Evolutionary conservation across 2,888 invertebrate genomes (phyloP).

Genomic region (Drosophila pseudotakahashii): DNA sequence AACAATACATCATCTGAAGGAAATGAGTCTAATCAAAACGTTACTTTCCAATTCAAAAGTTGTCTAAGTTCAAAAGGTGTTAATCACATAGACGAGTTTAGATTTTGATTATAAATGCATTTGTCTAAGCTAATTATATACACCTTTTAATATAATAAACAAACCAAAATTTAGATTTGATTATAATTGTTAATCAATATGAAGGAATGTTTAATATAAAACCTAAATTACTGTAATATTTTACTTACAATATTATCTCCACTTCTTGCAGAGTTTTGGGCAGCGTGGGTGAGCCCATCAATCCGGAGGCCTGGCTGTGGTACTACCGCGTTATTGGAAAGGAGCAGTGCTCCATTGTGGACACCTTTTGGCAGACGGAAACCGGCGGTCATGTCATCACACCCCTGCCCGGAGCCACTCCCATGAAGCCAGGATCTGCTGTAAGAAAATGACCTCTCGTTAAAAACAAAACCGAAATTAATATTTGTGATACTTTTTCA

Average conservation of each 20-base stretch:
- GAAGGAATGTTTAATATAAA: background rate
- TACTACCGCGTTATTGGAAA: constrained; percentile 94
- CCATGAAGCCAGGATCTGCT: constrained; percentile 99
- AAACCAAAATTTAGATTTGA: background rate
- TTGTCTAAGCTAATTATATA: too few relatives aligned
- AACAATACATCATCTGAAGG: too few relatives aligned
- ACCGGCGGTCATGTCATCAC: constrained; percentile 99
- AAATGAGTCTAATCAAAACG: too few relatives aligned
- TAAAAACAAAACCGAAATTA: background rate
- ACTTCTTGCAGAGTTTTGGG: constrained; percentile 90
- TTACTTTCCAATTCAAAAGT: too few relatives aligned
- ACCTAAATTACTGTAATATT: background rate
- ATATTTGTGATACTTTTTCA: constrained; percentile 81
- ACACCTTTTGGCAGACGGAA: constrained; percentile 99
- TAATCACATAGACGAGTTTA: background rate
- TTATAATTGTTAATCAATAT: too few relatives aligned
- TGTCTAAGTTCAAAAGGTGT: background rate
- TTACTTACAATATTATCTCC: background rate
- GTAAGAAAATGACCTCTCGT: too few relatives aligned
- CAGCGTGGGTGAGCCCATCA: constrained; percentile 99
- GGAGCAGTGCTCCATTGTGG: constrained; percentile 94
- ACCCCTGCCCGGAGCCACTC: constrained; percentile 97
- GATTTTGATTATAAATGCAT: background rate
- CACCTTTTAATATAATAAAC: background rate
- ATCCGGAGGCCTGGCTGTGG: constrained; percentile 99